phyloP scores from a whole-genome alignment of 2,888 invertebrate species.

The Orthonychiurus folsomi region DNA sequence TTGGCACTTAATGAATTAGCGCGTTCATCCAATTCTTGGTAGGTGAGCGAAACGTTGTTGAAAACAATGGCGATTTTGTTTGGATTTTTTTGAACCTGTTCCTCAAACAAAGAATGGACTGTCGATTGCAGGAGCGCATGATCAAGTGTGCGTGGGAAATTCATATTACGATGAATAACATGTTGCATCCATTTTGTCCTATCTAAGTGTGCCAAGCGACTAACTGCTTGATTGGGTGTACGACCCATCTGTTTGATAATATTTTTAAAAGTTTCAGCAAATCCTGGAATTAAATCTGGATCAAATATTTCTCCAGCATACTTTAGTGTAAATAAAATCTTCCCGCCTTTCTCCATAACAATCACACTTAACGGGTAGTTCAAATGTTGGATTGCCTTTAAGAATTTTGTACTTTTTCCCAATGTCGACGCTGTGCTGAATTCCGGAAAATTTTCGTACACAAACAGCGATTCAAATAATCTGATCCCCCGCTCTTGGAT shows the following conservation, averaged over 20 bases:
- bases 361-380: background rate
- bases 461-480: background rate
- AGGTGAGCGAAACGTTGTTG: background rate
- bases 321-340: background rate
- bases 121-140: background rate
- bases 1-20: constrained; percentile 2
- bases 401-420: background rate
- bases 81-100: background rate
- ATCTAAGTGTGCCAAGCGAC: too few relatives aligned
- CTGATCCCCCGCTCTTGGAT: background rate
- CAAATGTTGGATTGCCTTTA: background rate
- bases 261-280: background rate
- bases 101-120: background rate
- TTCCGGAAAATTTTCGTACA: background rate
- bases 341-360: background rate
- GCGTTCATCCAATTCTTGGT: constrained; percentile 3
- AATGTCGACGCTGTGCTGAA: background rate
- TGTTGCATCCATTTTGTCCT: too few relatives aligned
- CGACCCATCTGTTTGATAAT: too few relatives aligned
- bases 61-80: background rate
- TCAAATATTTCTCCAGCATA: background rate
- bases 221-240: too few relatives aligned
- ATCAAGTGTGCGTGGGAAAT: too few relatives aligned
- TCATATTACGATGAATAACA: too few relatives aligned
- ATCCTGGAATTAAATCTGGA: background rate